phyloP scores from a whole-genome alignment of 2,888 invertebrate species.

The Physocephala rufipes region DNA sequence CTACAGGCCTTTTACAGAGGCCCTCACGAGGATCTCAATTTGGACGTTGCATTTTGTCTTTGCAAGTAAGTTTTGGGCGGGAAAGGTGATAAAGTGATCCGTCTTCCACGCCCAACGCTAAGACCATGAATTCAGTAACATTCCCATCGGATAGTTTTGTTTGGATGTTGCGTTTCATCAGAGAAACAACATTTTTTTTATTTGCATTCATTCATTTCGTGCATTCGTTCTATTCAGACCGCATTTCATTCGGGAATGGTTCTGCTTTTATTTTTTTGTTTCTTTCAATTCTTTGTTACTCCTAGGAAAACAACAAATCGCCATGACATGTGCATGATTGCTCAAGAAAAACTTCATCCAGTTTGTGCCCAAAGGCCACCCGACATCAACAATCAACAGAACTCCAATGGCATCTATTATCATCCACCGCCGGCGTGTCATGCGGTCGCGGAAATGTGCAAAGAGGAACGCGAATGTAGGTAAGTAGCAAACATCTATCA shows the following conservation, averaged over 20 bases:
- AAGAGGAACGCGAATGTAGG: constrained; percentile 86
- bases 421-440: constrained; percentile 86
- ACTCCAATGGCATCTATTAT: constrained; percentile 66
- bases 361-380: constrained; percentile 85
- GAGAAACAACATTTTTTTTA: background rate
- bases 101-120: too few species aligned
- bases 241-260: background rate
- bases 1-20: constrained; percentile 86
- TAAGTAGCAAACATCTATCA: constrained; percentile 65
- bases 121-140: too few species aligned
- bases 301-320: constrained; percentile 85
- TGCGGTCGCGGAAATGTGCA: constrained; percentile 83
- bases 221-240: background rate
- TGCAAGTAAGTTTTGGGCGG: constrained; percentile 81
- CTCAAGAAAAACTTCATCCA: constrained; percentile 90
- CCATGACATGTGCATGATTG: constrained; percentile 86
- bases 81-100: too few species aligned
- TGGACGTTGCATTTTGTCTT: constrained; percentile 90
- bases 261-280: constrained; percentile 1
- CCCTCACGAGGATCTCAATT: constrained; percentile 81
- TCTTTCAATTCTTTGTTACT: constrained; percentile 26
- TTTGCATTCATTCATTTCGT: background rate
- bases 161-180: too few species aligned
- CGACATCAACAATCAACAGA: constrained; percentile 68
- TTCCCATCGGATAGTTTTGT: too few species aligned